phyloP scores from a whole-genome alignment of 2,113 vertebrate species.

The Terrapene triunguis region DNA sequence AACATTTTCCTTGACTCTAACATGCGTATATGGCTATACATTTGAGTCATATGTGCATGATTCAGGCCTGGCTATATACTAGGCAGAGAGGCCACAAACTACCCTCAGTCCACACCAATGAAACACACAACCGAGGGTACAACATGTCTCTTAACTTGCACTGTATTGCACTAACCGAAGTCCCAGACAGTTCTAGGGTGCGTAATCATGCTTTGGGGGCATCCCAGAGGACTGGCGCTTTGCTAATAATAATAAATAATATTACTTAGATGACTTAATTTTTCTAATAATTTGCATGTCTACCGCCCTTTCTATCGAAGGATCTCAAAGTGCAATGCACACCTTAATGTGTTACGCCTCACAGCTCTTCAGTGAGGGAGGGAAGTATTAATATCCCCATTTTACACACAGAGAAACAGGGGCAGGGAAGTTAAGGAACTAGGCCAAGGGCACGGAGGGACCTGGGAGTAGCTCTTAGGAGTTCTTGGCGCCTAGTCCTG shows the following conservation, averaged over 20 bases:
- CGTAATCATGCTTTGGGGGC: neutral
- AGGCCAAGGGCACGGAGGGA: neutral
- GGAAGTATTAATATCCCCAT: neutral
- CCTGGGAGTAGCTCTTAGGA: neutral
- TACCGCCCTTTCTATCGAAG: neutral
- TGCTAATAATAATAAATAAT: neutral
- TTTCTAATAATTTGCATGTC: neutral
- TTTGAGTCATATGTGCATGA: neutral
- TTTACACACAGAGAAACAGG: fast-evolving
- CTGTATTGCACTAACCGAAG: neutral
- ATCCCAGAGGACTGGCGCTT: neutral
- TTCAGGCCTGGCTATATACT: neutral
- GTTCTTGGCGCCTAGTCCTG: neutral
- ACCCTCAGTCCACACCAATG: neutral
- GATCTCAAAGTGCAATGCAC: neutral
- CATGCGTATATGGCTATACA: neutral
- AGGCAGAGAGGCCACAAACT: neutral
- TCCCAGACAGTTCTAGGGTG: neutral
- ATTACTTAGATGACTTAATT: neutral
- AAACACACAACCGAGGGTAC: neutral
- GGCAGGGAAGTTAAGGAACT: neutral
- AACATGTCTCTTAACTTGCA: neutral
- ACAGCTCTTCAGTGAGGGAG: neutral
- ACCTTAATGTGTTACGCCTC: neutral
- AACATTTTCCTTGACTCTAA: neutral